Evolutionary conservation across 2,113 vertebrate genomes (phyloP), one percentile per base, ranked within the genome.

Genomic region (Collichthys lucidus): DNA sequence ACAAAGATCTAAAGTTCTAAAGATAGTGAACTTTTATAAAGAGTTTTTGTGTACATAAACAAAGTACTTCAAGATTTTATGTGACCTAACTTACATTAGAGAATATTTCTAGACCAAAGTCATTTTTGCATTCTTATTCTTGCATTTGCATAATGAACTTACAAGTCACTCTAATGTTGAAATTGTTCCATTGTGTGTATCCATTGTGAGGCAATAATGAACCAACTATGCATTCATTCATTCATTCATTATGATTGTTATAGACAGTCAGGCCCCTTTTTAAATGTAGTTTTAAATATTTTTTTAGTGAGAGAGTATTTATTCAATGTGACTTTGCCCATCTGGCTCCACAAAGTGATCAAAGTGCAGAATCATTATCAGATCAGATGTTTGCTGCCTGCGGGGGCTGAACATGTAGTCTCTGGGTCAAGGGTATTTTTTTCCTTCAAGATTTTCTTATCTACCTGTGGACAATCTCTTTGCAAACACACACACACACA

Each of bases 291-390:
- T 20, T 68, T 15, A 31, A n/a, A 35, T 22, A 35, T 11, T n/a
- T 35, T 29, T 31, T 4, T 11, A 53, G 50, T 56, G 15, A 29
- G 22, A 11, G 4, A 42, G 35, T 65, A 47, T 46, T 64, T 49
- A 44, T 4, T 42, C 61, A 1, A 46, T 46, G 44, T 46, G 3
- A 46, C 12, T 46, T 46, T 14, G 11, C 44, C 44, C 11, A 11
- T 46, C 2, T 22, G 24, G 19, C 68, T 57, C 24, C 17, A 74
- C 11, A 47, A 1, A 26, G 16, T 19, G 70, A 57, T 40, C 64
- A 79, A 87, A 81, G 82, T 84, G 26, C 78, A 74, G 2, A 4
- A 5, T 46, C 12, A 40, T 42, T 68, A 80, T 77, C 77, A 73
- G 47, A 29, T 19, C 11, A 44, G 10, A 29, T 72, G 42, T 3